A percentile compares a stretch with the other conserved stretches of the same genome.
phyloP scores from a whole-genome alignment of 2,113 vertebrate species.

The Toxotes chatareus region DNA sequence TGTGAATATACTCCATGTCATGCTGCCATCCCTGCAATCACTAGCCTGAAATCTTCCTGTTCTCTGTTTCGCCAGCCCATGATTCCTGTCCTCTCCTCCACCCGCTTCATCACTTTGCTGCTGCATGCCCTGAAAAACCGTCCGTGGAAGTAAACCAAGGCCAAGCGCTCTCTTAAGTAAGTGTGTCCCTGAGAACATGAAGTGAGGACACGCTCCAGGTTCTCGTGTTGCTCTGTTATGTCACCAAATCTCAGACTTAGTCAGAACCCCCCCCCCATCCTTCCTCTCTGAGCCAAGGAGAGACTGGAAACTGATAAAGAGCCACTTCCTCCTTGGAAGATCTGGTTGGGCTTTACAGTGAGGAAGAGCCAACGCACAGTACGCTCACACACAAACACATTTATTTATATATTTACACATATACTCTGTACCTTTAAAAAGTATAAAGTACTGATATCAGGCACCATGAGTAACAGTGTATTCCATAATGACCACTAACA shows the following conservation, averaged over 20 bases:
- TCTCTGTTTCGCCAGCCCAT: slow-evolving; percentile 34
- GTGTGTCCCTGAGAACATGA: slow-evolving; percentile 54
- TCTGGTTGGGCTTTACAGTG: slow-evolving; percentile 26
- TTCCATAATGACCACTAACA: background rate
- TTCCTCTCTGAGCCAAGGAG: slow-evolving; percentile 13
- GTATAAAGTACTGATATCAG: background rate
- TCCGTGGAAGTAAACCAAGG: slow-evolving; percentile 52
- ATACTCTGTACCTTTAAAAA: background rate
- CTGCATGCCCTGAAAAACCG: slow-evolving; percentile 49
- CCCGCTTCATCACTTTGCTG: slow-evolving; percentile 30
- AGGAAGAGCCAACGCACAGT: slow-evolving; percentile 36
- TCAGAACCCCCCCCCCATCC: background rate
- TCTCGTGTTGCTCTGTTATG: slow-evolving; percentile 68
- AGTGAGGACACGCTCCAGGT: slow-evolving; percentile 50
- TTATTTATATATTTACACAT: background rate
- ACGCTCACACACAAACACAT: slow-evolving; percentile 8
- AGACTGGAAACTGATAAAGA: slow-evolving; percentile 46
- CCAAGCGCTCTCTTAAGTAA: slow-evolving; percentile 46
- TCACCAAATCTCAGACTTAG: slow-evolving; percentile 48
- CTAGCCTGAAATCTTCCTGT: slow-evolving; percentile 28
- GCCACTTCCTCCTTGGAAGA: slow-evolving; percentile 62
- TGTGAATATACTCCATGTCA: slow-evolving; percentile 24
- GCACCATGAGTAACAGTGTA: background rate
- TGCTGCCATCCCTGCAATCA: slow-evolving; percentile 35
- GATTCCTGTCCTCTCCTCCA: slow-evolving; percentile 29